phyloP scores from a whole-genome alignment of 1,140 invertebrate species.

The Neodiprion fabricii region DNA sequence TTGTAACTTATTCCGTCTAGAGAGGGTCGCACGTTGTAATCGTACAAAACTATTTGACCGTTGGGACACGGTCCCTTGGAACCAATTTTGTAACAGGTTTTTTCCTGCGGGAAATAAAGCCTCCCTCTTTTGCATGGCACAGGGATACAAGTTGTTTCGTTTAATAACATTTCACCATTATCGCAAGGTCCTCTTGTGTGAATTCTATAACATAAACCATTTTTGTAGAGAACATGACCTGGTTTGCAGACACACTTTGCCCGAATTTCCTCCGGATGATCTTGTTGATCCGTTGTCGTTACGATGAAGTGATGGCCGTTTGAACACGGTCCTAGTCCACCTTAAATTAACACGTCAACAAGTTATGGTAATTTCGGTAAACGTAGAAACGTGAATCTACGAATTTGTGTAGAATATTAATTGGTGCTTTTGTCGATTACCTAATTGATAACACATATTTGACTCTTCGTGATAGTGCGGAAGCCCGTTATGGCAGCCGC shows the following conservation, averaged over 20 bases:
- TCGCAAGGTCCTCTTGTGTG: constrained; percentile 79
- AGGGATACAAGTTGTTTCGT: constrained; percentile 65
- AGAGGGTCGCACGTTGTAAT: constrained; percentile 76
- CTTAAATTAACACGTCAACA: constrained; percentile 48
- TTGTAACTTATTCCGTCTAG: constrained; percentile 82
- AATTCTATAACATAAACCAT: constrained; percentile 75
- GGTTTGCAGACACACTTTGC: constrained; percentile 74
- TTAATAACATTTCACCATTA: constrained; percentile 69
- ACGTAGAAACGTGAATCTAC: constrained; percentile 13
- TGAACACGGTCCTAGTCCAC: constrained; percentile 72
- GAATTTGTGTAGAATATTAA: not conserved
- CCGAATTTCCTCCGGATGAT: constrained; percentile 36
- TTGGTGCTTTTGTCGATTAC: constrained; percentile 55
- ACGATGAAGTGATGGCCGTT: constrained; percentile 73
- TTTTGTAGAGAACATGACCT: constrained; percentile 70
- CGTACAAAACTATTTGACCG: constrained; percentile 77
- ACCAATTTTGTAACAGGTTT: constrained; percentile 78
- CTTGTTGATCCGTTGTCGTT: constrained; percentile 35
- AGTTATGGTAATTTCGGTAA: not conserved
- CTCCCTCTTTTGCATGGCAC: constrained; percentile 75
- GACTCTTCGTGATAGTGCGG: constrained; percentile 75
- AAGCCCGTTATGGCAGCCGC: constrained; percentile 72
- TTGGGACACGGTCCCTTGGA: constrained; percentile 73
- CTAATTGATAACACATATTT: constrained; percentile 76
- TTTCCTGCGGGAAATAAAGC: constrained; percentile 75